phyloP scores from a whole-genome alignment of 2,113 vertebrate species.

The Carassius gibelio region DNA sequence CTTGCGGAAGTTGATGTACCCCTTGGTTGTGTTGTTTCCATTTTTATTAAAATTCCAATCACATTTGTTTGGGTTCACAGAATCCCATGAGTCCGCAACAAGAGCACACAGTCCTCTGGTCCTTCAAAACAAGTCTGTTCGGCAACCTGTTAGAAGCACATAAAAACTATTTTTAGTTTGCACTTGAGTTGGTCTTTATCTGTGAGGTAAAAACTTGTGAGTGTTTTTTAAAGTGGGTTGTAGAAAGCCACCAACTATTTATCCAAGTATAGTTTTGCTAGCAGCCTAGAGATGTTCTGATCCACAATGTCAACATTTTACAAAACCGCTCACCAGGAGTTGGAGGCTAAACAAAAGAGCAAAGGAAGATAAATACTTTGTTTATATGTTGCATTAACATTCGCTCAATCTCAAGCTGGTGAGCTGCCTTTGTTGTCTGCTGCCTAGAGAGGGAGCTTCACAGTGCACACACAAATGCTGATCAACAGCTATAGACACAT shows the following conservation, averaged over 20 bases:
- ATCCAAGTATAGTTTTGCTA: slow-evolving; percentile 14
- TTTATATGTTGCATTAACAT: slow-evolving; percentile 1
- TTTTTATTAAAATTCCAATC: slow-evolving; percentile 1
- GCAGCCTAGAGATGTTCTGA: not conserved
- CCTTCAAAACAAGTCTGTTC: not conserved
- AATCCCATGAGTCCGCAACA: not conserved
- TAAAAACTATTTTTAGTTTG: not conserved
- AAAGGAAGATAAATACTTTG: not conserved
- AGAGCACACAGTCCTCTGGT: not conserved
- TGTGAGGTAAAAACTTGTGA: not conserved
- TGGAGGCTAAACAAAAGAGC: not conserved
- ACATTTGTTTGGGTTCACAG: not conserved
- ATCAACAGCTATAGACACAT: not conserved
- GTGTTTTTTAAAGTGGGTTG: not conserved
- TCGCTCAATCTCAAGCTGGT: not conserved
- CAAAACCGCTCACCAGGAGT: not conserved
- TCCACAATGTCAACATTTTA: not conserved
- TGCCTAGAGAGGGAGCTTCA: not conserved
- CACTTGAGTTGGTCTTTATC: not conserved
- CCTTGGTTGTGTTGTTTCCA: not conserved
- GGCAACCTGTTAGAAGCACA: not conserved
- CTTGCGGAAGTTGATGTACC: not conserved
- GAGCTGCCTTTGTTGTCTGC: not conserved
- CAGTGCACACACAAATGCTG: not conserved
- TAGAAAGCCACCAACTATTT: not conserved